These are phyloP conservation scores for Trichonephila clavipes DNA, from an alignment of 1,140 invertebrate species.

Conservation along the genomic window DNA sequence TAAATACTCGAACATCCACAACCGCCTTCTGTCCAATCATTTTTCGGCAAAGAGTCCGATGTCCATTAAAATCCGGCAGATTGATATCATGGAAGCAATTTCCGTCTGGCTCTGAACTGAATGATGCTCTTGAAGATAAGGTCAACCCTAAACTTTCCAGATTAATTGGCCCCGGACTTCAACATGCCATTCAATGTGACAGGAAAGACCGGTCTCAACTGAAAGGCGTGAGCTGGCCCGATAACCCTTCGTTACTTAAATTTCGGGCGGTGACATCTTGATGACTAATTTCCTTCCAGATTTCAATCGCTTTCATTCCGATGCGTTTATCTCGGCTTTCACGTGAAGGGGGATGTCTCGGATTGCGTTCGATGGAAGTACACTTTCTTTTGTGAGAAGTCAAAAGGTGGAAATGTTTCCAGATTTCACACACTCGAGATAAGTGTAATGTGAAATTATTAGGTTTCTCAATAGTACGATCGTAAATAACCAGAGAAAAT, in stretches of 20 bases:
- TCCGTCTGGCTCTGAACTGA: constrained; percentile 2
- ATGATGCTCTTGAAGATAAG: constrained; percentile 26
- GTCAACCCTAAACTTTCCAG: constrained; percentile 9
- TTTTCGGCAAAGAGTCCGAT: not conserved
- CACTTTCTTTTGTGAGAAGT: no score
- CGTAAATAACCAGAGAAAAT: no score
- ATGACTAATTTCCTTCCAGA: not conserved
- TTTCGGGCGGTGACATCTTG: not conserved
- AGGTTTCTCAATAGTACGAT: no score
- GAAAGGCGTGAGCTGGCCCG: not conserved
- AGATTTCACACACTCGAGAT: no score
- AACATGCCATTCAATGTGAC: not conserved
- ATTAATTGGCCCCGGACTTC: not conserved
- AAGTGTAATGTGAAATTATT: no score
- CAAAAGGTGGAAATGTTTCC: no score
- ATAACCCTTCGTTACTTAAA: not conserved
- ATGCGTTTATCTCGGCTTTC: not conserved
- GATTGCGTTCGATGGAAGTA: no score
- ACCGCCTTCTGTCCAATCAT: not conserved
- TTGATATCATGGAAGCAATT: constrained; percentile 15
- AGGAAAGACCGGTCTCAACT: not conserved
- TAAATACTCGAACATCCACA: not conserved
- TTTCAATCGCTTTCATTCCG: not conserved
- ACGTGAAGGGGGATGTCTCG: no score
- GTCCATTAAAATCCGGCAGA: constrained; percentile 3